A percentile compares a stretch with the other conserved stretches of the same genome.
Conservation (phyloP, 2,113 vertebrate genomes). For the Prunella fulvescens region DNA sequence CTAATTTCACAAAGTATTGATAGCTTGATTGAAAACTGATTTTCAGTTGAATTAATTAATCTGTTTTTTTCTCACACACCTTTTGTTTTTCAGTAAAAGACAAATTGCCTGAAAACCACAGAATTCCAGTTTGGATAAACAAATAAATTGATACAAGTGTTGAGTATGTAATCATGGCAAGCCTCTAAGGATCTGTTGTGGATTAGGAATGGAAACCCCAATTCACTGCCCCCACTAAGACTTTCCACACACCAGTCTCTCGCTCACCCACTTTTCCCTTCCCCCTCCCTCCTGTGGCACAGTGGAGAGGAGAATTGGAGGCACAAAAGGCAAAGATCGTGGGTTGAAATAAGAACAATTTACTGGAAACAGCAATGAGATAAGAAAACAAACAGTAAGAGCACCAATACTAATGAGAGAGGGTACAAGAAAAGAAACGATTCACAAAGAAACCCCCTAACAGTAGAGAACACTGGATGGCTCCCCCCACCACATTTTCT, state of each 20-base stretch:
- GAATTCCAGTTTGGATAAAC: background rate
- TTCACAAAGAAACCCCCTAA: background rate
- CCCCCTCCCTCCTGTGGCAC: background rate
- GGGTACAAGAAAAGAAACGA: fast-evolving
- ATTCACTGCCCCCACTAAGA: background rate
- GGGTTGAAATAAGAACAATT: background rate
- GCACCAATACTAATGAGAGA: background rate
- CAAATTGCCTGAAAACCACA: background rate
- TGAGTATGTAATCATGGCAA: background rate
- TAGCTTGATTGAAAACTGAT: background rate
- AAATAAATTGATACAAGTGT: background rate
- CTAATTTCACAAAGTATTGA: background rate
- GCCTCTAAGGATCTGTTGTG: background rate
- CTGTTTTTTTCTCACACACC: background rate
- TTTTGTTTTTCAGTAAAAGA: background rate
- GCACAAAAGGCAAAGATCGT: background rate
- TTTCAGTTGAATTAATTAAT: background rate
- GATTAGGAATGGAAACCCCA: background rate
- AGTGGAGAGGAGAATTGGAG: background rate
- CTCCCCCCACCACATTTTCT: background rate
- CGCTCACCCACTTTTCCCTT: fast-evolving
- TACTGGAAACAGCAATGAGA: background rate
- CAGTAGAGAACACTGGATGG: background rate
- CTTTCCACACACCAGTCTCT: background rate
- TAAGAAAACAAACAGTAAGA: background rate